Conservation (phyloP, 2,113 vertebrate genomes). For the Phalacrocorax pelagicus region DNA sequence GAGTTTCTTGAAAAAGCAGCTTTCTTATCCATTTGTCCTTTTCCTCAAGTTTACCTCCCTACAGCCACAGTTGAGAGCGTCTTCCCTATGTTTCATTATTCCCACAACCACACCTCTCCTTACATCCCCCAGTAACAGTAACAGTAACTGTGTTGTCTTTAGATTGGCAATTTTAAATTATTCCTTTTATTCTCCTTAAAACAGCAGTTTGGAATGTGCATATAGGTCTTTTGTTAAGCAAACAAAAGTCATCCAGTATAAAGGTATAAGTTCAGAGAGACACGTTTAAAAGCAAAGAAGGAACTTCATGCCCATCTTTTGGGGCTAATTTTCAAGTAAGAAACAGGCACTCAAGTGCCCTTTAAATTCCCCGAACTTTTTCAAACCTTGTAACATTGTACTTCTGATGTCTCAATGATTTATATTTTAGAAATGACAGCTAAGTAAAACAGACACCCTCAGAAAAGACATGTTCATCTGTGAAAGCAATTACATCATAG, state of each 20-base stretch:
- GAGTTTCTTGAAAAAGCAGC: not conserved
- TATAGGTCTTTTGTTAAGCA: not conserved
- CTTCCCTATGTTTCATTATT: not conserved
- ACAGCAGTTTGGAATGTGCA: not conserved
- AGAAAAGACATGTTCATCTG: not conserved
- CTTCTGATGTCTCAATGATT: constrained; percentile 70
- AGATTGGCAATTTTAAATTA: not conserved
- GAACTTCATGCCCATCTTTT: not conserved
- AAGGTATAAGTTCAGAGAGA: not conserved
- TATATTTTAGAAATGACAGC: constrained; percentile 68
- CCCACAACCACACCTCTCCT: not conserved
- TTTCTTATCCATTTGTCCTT: not conserved
- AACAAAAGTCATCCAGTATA: not conserved
- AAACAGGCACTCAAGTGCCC: not conserved
- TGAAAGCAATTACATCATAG: not conserved
- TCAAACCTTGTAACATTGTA: not conserved
- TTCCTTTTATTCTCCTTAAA: not conserved
- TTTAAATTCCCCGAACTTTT: not conserved
- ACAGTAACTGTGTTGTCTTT: not conserved
- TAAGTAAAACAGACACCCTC: constrained; percentile 70
- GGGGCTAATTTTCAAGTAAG: not conserved
- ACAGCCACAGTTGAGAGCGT: not conserved
- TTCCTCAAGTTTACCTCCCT: not conserved
- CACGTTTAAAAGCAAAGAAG: not conserved
- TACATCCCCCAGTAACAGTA: not conserved